Base-by-base conservation (phyloP, 2,113 vertebrate species). In the Albula glossodonta region DNA sequence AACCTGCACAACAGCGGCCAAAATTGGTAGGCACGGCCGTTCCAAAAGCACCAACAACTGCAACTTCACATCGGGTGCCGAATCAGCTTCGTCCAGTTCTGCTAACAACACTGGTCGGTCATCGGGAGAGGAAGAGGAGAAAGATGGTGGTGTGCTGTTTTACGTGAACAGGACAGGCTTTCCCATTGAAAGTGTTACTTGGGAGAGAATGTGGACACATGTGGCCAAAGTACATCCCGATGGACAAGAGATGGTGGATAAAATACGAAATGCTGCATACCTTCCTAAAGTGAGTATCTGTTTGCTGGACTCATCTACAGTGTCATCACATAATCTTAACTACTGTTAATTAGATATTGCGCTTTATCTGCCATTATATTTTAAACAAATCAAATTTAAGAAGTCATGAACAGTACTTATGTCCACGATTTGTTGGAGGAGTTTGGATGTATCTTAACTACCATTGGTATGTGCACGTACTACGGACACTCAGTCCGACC, bases 141-240 rank as follows among this genome's bases (percentile, higher is more conserved):
- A 97, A 93, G 97, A 98, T 81, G 97, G 97, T 52, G 97, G 97
- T 50, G 94, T 96, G 74, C 95, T 96, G 0, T 99, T 99, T 90
- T 96, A 97, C 48, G 98, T 99, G 48, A 99, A 99, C 93, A 96
- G 97, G 90, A 95, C 95, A 63, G 98, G 98, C 52, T 99, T 99
- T 86, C 98, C 98, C 85, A 97, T 99, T 56, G 97, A 99, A 88
- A 91, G 94, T 81, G 91, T 95, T 84, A 99, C 98, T 87, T 99
- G 98, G 98, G 98, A 98, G 86, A 92, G 97, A 82, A 99, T 99
- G 98, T 99, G 98, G 98, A 89, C 93, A 31, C 97, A 99, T 63
- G 98, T 99, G 90, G 96, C 95, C 13, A 96, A 94, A 83, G 96
- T 98, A 87, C 98, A 99, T 66, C 98, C 98, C 0, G 96, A 96